Base-by-base conservation (phyloP, 2,888 invertebrate species). In the Hypsopygia costalis region DNA sequence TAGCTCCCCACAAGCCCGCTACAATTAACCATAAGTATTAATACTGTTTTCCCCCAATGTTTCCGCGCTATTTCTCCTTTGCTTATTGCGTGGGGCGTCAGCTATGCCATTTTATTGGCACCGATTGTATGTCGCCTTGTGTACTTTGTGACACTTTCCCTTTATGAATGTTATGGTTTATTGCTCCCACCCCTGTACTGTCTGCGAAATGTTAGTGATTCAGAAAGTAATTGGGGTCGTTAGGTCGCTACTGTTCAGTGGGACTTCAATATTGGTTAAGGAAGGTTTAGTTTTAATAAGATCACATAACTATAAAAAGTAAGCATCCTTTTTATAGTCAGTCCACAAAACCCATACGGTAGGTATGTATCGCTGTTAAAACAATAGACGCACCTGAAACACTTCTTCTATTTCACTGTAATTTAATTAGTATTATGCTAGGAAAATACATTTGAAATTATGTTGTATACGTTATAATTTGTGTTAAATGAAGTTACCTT, bases 21-120 rank as follows among this genome's bases (percentile, higher is more conserved):
- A 81, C 85, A 83, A 85, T 87, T 87, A 86, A 86, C 85, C 75
- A 82, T 82, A 82, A 86, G 85, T 85, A 85, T 85, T 87, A 87
- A 86, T 85, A 83, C 82, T 78, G 81, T 82, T 81, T 25, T 81
- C 83, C 86, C 82, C 81, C 72, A 71, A 80, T 68, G 79, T 82
- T 83, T 82, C 81, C 76, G 76, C 78, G 81, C 76, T 83, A 85
- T 85, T 85, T 82, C 85, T 67, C 71, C 65, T 70, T 66, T 62
- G 76, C 79, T 85, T 83, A 85, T 85, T 86, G 81, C 82, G 60
- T 73, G 69, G 86, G 86, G 83, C 73, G 78, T 75, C 65, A 68
- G 64, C 67, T 68, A 57, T 62, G 75, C 74, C 72, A 70, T 79
- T 83, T 86, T 85, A 85, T 87, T 83, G 81, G 72, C 81, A 75